These are phyloP conservation scores for Drosophila nikananu DNA, from an alignment of 1,140 invertebrate species.

Conservation along the genomic window DNA sequence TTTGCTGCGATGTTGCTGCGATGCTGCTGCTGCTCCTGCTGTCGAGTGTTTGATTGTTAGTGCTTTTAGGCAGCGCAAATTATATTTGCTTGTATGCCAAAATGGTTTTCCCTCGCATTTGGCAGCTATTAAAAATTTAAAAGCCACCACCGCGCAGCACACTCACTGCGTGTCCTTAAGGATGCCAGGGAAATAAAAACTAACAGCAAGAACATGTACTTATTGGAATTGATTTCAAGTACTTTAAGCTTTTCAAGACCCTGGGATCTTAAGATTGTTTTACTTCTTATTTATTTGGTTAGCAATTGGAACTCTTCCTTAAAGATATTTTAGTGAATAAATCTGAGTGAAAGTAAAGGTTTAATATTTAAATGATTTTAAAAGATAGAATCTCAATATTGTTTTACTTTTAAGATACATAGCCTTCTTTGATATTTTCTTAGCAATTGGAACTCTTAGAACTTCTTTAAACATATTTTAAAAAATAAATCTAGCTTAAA, in stretches of 20 bases:
- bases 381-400: not conserved
- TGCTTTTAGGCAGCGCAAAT: slow-evolving; percentile 77
- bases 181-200: slow-evolving; percentile 3
- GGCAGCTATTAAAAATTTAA: slow-evolving; percentile 52
- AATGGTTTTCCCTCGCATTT: slow-evolving; percentile 34
- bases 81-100: slow-evolving; percentile 75
- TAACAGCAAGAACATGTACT: slow-evolving; percentile 3
- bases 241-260: too few relatives aligned
- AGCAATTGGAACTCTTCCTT: too few relatives aligned
- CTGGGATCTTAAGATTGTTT: not conserved
- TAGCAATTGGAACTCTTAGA: not conserved
- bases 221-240: not conserved
- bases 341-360: too few relatives aligned
- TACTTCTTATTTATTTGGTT: too few relatives aligned
- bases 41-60: slow-evolving; percentile 71
- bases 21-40: slow-evolving; percentile 2
- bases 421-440: not conserved
- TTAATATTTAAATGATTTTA: too few relatives aligned
- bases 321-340: too few relatives aligned
- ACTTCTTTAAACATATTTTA: not conserved
- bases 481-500: not conserved
- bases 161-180: not conserved
- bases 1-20: slow-evolving; percentile 26
- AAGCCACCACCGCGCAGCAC: slow-evolving; percentile 11
- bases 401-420: not conserved